phyloP scores from a whole-genome alignment of 37 sponge, comb jelly and placozoan species.

The Tethya wilhelma region DNA sequence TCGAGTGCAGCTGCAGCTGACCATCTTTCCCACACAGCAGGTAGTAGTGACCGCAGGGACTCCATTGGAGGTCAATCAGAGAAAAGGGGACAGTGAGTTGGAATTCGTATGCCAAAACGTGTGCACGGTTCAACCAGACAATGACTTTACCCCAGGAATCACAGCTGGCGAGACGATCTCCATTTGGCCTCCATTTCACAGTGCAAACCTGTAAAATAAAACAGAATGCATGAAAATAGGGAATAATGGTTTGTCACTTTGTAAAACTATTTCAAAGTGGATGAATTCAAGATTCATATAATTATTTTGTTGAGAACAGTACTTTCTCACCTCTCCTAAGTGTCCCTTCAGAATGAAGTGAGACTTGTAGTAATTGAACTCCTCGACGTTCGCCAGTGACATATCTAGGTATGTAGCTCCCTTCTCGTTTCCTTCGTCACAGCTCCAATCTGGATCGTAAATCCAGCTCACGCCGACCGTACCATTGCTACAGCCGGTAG shows the following conservation, averaged over 20 bases:
- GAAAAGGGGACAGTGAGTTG: not conserved
- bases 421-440: not conserved
- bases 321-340: conserved; percentile 40
- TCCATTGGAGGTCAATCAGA: conserved; percentile 62
- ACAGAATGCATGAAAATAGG: not conserved
- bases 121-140: conserved; percentile 51
- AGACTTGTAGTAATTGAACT: conserved; percentile 32
- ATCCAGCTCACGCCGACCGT: conserved; percentile 44
- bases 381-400: not conserved
- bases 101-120: conserved; percentile 38
- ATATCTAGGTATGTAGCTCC: not conserved
- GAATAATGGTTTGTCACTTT: not conserved
- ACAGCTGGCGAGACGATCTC: conserved; percentile 29
- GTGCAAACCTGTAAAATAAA: conserved; percentile 24
- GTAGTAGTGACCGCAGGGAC: conserved; percentile 31
- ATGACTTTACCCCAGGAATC: conserved; percentile 57
- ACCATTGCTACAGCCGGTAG: conserved; percentile 22
- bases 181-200: conserved; percentile 45
- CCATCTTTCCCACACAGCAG: conserved; percentile 30
- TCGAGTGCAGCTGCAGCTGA: conserved; percentile 22
- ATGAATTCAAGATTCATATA: not conserved
- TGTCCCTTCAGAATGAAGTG: conserved; percentile 45
- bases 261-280: not conserved
- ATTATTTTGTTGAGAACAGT: not conserved
- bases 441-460: not conserved